Conservation (phyloP, 1,140 invertebrate genomes). For the Drosophila seguyi region DNA sequence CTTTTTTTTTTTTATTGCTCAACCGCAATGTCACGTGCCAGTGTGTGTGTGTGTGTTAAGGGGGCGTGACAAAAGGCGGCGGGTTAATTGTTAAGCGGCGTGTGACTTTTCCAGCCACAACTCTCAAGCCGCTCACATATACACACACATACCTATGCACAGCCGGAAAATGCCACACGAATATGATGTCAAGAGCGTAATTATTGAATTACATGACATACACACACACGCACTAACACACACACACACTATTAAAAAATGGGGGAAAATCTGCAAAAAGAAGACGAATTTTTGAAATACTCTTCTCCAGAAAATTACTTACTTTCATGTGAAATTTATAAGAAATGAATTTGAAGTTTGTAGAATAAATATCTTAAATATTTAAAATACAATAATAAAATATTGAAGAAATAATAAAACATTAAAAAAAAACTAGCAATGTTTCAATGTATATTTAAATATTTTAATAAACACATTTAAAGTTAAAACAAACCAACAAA, state of each 20-base stretch:
- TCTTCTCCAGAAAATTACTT: neutral
- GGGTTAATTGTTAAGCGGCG: constrained; percentile 73
- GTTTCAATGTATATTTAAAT: neutral
- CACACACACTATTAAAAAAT: constrained; percentile 12
- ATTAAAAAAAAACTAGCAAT: neutral
- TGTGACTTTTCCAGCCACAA: constrained; percentile 51
- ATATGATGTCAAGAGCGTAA: constrained; percentile 80
- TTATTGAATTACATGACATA: constrained; percentile 74
- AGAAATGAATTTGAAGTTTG: neutral
- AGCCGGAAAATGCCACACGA: constrained; percentile 64
- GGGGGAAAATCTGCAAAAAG: neutral
- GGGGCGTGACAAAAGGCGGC: constrained; percentile 31
- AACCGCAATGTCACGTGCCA: constrained; percentile 40
- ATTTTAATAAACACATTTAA: neutral
- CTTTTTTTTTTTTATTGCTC: constrained; percentile 19
- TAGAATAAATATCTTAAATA: neutral
- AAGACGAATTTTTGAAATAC: neutral
- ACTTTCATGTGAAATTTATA: no score
- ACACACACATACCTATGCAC: constrained; percentile 18
- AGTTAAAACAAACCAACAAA: neutral
- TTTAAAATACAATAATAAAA: neutral
- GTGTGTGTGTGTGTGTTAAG: constrained; percentile 23
- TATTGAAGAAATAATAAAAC: no score
- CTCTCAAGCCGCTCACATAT: constrained; percentile 36
- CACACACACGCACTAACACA: no score